These are phyloP conservation scores for Erinaceus europaeus DNA, from an alignment of 2,113 vertebrate genomes.

Conservation along the genomic window DNA sequence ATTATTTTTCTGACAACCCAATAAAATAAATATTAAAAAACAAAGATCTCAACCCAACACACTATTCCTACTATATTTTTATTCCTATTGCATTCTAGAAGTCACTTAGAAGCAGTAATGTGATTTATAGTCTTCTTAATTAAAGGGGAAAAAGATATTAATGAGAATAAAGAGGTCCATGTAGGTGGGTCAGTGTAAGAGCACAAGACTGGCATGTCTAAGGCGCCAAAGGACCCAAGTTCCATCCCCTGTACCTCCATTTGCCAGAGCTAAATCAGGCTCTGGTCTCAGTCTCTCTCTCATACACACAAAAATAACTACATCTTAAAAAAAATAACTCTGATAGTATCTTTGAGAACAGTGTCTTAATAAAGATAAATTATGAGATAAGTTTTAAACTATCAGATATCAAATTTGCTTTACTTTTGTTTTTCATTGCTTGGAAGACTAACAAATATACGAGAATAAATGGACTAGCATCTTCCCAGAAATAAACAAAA, in stretches of 20 bases:
- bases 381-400: background rate
- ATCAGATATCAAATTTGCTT: background rate
- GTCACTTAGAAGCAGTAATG: background rate
- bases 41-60: background rate
- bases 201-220: too few species aligned
- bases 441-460: background rate
- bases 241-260: too few species aligned
- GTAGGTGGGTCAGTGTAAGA: too few species aligned
- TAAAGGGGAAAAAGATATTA: too few species aligned
- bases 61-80: background rate
- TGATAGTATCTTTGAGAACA: background rate
- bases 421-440: background rate
- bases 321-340: background rate
- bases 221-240: too few species aligned
- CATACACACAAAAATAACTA: too few species aligned
- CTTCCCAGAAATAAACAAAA: constrained; percentile 17
- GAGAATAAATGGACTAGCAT: background rate
- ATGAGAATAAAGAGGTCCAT: too few species aligned
- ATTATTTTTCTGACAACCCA: too few species aligned
- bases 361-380: background rate
- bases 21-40: background rate
- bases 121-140: background rate
- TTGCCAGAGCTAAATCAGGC: too few species aligned
- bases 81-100: background rate
- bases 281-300: too few species aligned